These are phyloP conservation scores for Glareola pratincola DNA, from an alignment of 2,113 vertebrate genomes.

Conservation along the genomic window DNA sequence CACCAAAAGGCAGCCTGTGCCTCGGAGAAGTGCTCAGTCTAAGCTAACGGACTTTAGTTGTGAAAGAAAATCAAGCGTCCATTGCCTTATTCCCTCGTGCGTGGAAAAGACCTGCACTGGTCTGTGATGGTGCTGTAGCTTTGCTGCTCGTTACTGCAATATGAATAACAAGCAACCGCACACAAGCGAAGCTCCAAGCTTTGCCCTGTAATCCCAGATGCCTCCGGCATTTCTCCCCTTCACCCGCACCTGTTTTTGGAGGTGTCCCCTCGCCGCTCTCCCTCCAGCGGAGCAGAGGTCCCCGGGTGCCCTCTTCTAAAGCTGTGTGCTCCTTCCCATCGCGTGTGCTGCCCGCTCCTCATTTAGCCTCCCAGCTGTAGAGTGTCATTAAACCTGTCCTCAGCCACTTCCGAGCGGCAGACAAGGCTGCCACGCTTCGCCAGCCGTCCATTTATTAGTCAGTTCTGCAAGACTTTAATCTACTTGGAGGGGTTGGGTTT, in stretches of 20 bases:
- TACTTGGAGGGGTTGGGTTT: background rate
- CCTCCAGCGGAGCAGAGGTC: no score
- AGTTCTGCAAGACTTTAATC: slow-evolving; percentile 36
- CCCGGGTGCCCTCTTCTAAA: background rate
- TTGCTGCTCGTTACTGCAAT: rapidly evolving
- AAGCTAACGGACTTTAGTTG: background rate
- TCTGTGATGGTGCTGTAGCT: rapidly evolving
- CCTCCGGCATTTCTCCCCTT: background rate
- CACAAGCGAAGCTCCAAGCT: background rate
- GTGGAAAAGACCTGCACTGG: rapidly evolving
- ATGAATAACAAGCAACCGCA: rapidly evolving
- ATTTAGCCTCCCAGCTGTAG: background rate
- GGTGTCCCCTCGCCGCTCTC: rapidly evolving
- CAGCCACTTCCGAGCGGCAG: background rate
- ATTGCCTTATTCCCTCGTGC: rapidly evolving
- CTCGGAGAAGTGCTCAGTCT: background rate
- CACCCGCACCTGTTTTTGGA: rapidly evolving
- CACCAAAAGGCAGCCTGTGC: rapidly evolving
- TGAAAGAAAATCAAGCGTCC: rapidly evolving
- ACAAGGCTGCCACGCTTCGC: background rate
- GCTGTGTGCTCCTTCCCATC: rapidly evolving
- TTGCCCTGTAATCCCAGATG: background rate
- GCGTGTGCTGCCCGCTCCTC: background rate
- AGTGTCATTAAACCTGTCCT: background rate
- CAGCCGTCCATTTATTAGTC: slow-evolving; percentile 25